Conservation (phyloP, 2,797 vertebrate genomes). For the Pseudocheirus occidentalis region DNA sequence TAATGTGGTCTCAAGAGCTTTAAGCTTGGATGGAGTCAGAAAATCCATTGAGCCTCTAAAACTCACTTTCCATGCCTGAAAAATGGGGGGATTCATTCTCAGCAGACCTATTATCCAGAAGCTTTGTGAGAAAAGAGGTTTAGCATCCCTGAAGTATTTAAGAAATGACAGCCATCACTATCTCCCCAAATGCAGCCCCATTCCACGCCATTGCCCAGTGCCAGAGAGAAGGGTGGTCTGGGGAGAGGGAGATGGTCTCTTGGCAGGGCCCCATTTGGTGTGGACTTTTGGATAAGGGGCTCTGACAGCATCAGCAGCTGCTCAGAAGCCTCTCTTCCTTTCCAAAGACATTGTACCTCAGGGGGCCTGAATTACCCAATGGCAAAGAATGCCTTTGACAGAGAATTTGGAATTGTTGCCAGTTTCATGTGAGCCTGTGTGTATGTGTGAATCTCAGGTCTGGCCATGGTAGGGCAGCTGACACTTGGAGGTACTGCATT, state of each 20-base stretch:
- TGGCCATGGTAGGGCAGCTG: not conserved
- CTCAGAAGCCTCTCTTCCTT: conserved; percentile 1
- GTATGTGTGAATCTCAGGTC: not conserved
- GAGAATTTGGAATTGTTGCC: conserved; percentile 54
- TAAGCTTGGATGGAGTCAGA: not conserved
- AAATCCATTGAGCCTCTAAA: not conserved
- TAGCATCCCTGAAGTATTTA: not conserved
- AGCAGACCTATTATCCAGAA: not conserved
- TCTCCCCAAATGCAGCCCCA: not conserved
- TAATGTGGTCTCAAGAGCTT: not conserved
- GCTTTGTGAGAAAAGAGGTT: not conserved
- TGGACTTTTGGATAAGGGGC: not conserved
- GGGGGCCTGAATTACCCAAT: not conserved
- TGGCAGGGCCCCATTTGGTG: not conserved
- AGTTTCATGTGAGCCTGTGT: conserved; percentile 7
- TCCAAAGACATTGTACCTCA: conserved; percentile 25
- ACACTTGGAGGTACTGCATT: not conserved
- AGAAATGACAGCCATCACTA: not conserved
- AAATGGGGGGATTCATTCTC: not conserved
- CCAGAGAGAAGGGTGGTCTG: not conserved
- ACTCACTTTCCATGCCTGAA: not conserved
- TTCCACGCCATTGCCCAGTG: not conserved
- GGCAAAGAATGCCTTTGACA: conserved; percentile 43
- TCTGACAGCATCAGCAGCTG: not conserved
- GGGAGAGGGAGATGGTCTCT: not conserved